A percentile compares a stretch with the other conserved stretches of the same genome.
Conservation (phyloP, 2,113 vertebrate species). For the Menidia beryllina region DNA sequence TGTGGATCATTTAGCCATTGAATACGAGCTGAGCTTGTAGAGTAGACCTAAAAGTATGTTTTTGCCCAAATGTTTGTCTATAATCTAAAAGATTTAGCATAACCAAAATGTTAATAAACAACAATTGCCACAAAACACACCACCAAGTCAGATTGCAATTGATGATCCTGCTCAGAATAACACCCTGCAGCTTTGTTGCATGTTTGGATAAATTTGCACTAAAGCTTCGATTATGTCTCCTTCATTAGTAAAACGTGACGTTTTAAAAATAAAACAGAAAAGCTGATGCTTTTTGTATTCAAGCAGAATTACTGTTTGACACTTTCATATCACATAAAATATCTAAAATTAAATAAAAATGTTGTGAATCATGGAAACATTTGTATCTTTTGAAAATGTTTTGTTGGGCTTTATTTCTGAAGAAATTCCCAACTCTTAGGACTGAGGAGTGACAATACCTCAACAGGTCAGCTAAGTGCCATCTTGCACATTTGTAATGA, state of each 20-base stretch:
- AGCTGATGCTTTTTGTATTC: slow-evolving; percentile 17
- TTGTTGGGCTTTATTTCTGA: neutral
- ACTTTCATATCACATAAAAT: neutral
- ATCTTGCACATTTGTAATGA: slow-evolving; percentile 23
- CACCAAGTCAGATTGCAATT: slow-evolving; percentile 60
- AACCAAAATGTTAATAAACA: slow-evolving; percentile 17
- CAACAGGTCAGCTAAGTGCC: neutral
- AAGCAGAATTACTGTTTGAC: neutral
- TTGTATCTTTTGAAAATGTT: neutral
- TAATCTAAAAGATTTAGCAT: neutral
- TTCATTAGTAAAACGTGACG: neutral
- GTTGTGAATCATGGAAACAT: too few species aligned
- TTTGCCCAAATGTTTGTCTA: slow-evolving; percentile 32
- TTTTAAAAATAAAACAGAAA: too few species aligned
- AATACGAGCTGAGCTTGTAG: slow-evolving; percentile 15
- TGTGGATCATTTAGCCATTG: neutral
- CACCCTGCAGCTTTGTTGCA: slow-evolving; percentile 36
- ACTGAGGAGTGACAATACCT: neutral
- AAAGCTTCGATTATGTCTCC: slow-evolving; percentile 37
- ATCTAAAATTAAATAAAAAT: too few species aligned
- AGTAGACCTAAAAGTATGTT: slow-evolving; percentile 15
- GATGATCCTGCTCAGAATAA: slow-evolving; percentile 28
- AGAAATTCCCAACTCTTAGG: neutral
- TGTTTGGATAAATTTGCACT: slow-evolving; percentile 6
- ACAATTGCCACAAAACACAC: slow-evolving; percentile 48